phyloP scores from a whole-genome alignment of 2,797 vertebrate genomes.

The Garrulus glandarius region DNA sequence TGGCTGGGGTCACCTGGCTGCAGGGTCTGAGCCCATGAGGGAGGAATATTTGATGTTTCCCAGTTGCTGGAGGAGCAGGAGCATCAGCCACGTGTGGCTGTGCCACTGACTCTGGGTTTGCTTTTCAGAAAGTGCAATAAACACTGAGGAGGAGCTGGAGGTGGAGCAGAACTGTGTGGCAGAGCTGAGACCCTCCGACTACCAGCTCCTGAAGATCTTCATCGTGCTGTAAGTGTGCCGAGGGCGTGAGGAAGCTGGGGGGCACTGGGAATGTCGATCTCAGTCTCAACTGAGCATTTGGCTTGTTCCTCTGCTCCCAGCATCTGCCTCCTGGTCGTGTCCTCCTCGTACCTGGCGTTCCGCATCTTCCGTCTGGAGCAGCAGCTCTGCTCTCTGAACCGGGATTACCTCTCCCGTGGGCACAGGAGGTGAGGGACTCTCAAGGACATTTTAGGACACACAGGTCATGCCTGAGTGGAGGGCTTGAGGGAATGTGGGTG shows the following conservation, averaged over 20 bases:
- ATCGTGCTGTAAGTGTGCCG: slow-evolving; percentile 85
- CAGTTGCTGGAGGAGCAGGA: background rate
- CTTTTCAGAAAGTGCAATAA: slow-evolving; percentile 80
- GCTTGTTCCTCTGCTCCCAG: slow-evolving; percentile 61
- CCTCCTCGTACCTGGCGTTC: slow-evolving; percentile 92
- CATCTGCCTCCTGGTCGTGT: slow-evolving; percentile 89
- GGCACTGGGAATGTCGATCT: fast-evolving
- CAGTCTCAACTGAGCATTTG: background rate
- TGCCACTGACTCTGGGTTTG: background rate
- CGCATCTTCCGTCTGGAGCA: slow-evolving; percentile 94
- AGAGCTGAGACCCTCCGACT: slow-evolving; percentile 86
- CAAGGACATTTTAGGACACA: fast-evolving
- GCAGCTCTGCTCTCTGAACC: slow-evolving; percentile 83
- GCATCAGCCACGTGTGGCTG: fast-evolving
- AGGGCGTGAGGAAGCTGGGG: fast-evolving
- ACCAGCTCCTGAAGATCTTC: slow-evolving; percentile 91
- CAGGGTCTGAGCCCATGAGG: background rate
- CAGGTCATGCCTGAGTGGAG: fast-evolving
- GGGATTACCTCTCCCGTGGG: slow-evolving; percentile 62
- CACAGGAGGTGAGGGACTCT: slow-evolving; percentile 77
- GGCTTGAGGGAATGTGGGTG: background rate
- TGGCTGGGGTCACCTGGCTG: background rate
- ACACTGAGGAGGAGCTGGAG: slow-evolving; percentile 82
- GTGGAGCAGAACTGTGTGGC: slow-evolving; percentile 71
- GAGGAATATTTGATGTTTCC: background rate